These are phyloP conservation scores for Trichacis sp. DNA, from an alignment of 2,888 invertebrate genomes.

Conservation along the genomic window DNA sequence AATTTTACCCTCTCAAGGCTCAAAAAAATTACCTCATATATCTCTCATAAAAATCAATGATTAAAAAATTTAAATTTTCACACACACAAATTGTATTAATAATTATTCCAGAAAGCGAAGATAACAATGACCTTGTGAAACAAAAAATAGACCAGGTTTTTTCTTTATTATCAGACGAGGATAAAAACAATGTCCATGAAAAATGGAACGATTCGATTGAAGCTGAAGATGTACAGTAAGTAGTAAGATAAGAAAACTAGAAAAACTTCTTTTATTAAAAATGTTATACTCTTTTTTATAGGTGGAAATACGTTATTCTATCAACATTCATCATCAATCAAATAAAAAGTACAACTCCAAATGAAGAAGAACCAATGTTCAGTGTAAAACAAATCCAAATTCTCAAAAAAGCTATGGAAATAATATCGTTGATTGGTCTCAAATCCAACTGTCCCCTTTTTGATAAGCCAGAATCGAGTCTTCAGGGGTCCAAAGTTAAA, in stretches of 20 bases:
- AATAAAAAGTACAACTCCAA: constrained; percentile 38
- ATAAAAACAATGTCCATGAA: constrained; percentile 60
- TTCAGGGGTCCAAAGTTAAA: too few relatives aligned
- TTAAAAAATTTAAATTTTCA: too few relatives aligned
- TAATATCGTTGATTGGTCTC: constrained; percentile 77
- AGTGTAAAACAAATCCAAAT: constrained; percentile 78
- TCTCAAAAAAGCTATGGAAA: constrained; percentile 75
- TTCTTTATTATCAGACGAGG: constrained; percentile 68
- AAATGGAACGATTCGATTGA: constrained; percentile 62
- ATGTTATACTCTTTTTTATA: constrained; percentile 16
- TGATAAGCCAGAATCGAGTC: constrained; percentile 63
- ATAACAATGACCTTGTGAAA: background rate
- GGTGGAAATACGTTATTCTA: constrained; percentile 51
- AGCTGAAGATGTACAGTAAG: constrained; percentile 23
- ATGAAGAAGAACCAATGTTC: constrained; percentile 62
- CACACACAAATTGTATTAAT: too few relatives aligned
- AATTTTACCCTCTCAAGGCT: too few relatives aligned
- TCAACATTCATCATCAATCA: constrained; percentile 46
- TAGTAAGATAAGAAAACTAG: constrained; percentile 15
- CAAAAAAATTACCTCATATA: too few relatives aligned
- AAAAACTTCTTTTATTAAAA: background rate
- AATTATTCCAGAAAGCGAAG: background rate
- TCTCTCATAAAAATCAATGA: too few relatives aligned
- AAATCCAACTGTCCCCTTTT: constrained; percentile 70
- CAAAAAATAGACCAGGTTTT: constrained; percentile 49